Evolutionary conservation across 2,888 invertebrate species (phyloP), one percentile per base, ranked within the genome.

Genomic region (Stictocephala bisonia): DNA sequence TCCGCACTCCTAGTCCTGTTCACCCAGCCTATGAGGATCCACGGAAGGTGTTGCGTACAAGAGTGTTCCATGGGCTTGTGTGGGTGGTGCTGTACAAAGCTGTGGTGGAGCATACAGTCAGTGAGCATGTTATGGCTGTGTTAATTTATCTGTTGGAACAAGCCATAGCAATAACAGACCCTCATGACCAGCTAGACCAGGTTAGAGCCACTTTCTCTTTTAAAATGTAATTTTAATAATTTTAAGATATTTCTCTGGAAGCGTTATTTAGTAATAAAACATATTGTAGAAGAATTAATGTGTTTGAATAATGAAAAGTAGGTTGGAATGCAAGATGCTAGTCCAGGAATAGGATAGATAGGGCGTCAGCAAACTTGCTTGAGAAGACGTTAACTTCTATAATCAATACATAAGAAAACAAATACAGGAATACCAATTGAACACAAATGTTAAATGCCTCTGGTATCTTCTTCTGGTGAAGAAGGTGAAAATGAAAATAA

Each of bases 91-190:
- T 97, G 75, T 93, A 93, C 84, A 93, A 95, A 82, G 94, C 94
- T 74, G 91, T 94, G 67, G 89, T 91, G 81, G 90, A 85, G 44
- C 87, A 89, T 76, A 88, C 88, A 78, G 88, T 93, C 73, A 92
- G 95, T 56, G 97, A 98, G 84, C 95, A 96, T 84, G 90, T 96
- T 79, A 88, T 97, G 80, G 94, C 96, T 69, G 86, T 97, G 73
- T 90, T 93, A 60, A 87, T 97, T 15, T 96, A 95, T 84, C 88
- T 98, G 73, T 86, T 98, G 75, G 94, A 95, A 84, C 91, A 95
- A 84, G 93, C 94, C 29, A 50, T 78, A 31, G 73, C 77, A 26
- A 74, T 77, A 22, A 74, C 74, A 22, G 76, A 82, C 75, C 79
- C 80, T 1, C 75, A 75, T 35, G 80, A 80, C 35, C 80, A 77